Evolutionary conservation across 2,113 vertebrate species (phyloP).

Genomic region (Antechinus flavipes): DNA sequence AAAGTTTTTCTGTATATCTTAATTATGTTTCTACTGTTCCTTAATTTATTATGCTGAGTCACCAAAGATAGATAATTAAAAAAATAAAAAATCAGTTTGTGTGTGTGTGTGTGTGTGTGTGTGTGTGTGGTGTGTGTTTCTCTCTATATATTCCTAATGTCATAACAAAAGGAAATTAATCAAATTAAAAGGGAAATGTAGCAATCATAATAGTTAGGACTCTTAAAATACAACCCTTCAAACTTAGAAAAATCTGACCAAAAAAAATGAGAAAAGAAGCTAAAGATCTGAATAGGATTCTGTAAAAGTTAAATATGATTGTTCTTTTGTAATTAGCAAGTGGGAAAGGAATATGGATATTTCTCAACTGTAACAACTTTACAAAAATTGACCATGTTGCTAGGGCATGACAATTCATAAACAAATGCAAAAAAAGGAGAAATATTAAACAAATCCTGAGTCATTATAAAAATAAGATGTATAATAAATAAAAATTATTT

Average conservation of each 20-base stretch:
- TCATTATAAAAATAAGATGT: not conserved
- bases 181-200: not conserved
- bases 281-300: not conserved
- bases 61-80: not conserved
- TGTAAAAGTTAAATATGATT: not conserved
- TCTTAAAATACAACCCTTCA: not conserved
- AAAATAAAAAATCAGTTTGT: no score
- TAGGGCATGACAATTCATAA: not conserved
- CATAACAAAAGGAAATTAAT: not conserved
- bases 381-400: not conserved
- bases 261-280: not conserved
- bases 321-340: not conserved
- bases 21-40: no score
- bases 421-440: not conserved
- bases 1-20: not conserved
- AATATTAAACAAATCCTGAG: not conserved
- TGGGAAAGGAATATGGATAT: not conserved
- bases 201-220: not conserved
- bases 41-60: not conserved
- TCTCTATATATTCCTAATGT: not conserved
- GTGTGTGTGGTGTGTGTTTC: not conserved
- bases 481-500: not conserved
- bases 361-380: not conserved
- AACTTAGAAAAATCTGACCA: not conserved
- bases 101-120: not conserved